Evolutionary conservation across 2,113 vertebrate species (phyloP), one percentile per base, ranked within the genome.

Genomic region (Strigops habroptila): DNA sequence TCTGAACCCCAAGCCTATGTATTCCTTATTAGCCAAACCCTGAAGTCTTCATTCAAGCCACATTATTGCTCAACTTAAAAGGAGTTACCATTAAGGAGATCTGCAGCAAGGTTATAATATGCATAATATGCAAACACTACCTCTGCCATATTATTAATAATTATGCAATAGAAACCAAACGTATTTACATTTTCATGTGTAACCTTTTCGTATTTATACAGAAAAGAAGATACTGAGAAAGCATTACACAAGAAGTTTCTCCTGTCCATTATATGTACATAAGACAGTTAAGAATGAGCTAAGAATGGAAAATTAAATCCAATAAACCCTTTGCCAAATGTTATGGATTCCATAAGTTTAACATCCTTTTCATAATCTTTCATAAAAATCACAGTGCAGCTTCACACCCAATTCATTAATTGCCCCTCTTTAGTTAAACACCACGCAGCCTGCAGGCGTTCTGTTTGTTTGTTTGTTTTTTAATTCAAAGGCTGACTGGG

Each of bases 261-360:
- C 62, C 55, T 70, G 12, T 64, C 52, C 39, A 60, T 84, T 83
- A 59, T 27, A 46, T 3, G 10, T 37, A 14, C 35, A 24, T 4
- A 12, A 89, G 23, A 33, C 11, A 31, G 46, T 86, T 62, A 85
- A 49, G 37, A 85, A 69, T 4, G 28, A 78, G 73, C 0, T 1
- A 83, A 77, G 53, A 84, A 46, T 57, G 39, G 60, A 63, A 93
- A 93, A 84, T 84, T 83, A 88, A 93, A 95, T 86, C 27, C 48
- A 91, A 39, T 28, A 75, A 86, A 78, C 11, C 9, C 21, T 64
- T 18, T 85, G 84, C 48, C 84, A 95, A 92, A 85, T 85, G 37
- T 76, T 85, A 87, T 3, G 44, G 74, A 87, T 92, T 95, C 74
- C 65, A 4, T 49, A 69, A 62, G 11, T 94, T 86, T 80, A 91